A percentile compares a stretch with the other conserved stretches of the same genome.
Evolutionary conservation across 2,797 vertebrate species (phyloP).

Genomic region (Synanceia verrucosa): DNA sequence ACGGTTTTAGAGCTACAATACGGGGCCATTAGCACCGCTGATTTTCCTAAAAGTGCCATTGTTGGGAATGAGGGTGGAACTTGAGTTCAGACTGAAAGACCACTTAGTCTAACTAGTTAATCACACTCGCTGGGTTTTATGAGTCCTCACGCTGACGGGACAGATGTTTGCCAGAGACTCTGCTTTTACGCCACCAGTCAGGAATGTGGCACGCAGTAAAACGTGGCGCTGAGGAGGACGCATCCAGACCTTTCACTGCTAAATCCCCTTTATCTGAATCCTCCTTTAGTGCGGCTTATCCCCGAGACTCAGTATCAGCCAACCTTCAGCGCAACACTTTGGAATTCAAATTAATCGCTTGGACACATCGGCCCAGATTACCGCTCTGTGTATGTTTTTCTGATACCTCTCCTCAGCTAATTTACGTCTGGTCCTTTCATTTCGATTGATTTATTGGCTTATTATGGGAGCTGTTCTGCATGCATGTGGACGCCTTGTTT

Average conservation of each 20-base stretch:
- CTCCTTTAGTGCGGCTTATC: slow-evolving; percentile 70
- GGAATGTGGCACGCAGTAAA: slow-evolving; percentile 77
- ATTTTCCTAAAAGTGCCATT: slow-evolving; percentile 68
- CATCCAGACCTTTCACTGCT: slow-evolving; percentile 69
- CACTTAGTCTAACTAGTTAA: slow-evolving; percentile 78
- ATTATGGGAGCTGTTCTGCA: slow-evolving; percentile 55
- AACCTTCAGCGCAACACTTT: slow-evolving; percentile 55
- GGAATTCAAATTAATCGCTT: slow-evolving; percentile 63
- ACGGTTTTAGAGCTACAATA: slow-evolving; percentile 35
- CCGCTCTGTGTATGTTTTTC: slow-evolving; percentile 38
- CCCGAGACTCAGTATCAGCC: slow-evolving; percentile 65
- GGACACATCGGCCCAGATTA: slow-evolving; percentile 48
- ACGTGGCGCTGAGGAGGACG: slow-evolving; percentile 53
- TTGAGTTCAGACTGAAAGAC: slow-evolving; percentile 68
- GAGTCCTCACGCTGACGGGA: slow-evolving; percentile 72
- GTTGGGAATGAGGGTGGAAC: slow-evolving; percentile 66
- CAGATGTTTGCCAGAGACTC: slow-evolving; percentile 80
- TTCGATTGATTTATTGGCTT: slow-evolving; percentile 70
- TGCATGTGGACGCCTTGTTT: slow-evolving; percentile 64
- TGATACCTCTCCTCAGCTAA: slow-evolving; percentile 55
- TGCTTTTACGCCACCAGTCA: slow-evolving; percentile 69
- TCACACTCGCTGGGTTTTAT: slow-evolving; percentile 66
- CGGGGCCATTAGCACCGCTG: slow-evolving; percentile 54
- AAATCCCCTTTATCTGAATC: slow-evolving; percentile 77
- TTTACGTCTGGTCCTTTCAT: slow-evolving; percentile 56